phyloP scores from a whole-genome alignment of 2,113 vertebrate genomes.

The Pimephales promelas region DNA sequence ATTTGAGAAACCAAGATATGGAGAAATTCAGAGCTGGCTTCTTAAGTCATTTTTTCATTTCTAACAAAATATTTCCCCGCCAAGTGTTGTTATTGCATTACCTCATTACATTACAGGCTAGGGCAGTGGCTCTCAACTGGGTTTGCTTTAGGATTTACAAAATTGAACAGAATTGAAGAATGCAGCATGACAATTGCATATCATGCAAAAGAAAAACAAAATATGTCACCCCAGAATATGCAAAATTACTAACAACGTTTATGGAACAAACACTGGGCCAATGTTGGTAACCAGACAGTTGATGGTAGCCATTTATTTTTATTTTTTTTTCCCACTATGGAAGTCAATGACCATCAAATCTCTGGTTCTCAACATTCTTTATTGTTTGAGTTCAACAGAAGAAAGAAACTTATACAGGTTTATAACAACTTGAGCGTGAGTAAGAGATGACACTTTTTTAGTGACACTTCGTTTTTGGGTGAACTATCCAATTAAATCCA shows the following conservation, averaged over 20 bases:
- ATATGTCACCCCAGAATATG: not conserved
- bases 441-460: no score
- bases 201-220: not conserved
- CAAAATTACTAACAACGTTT: not conserved
- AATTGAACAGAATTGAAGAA: not conserved
- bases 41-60: not conserved
- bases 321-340: no score
- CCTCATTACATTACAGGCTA: slow-evolving; percentile 9
- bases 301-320: no score
- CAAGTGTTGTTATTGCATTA: slow-evolving; percentile 27
- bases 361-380: no score
- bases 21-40: not conserved
- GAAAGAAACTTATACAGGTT: no score
- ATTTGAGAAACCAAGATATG: not conserved
- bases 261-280: not conserved
- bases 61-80: slow-evolving; percentile 3
- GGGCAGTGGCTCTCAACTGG: not conserved
- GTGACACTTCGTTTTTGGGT: no score
- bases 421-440: no score
- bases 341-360: no score
- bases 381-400: no score
- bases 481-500: no score
- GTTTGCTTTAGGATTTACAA: not conserved
- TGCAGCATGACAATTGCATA: not conserved
- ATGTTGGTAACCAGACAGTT: not conserved